A percentile compares a stretch with the other conserved stretches of the same genome.
These are phyloP conservation scores for Plebejus argus DNA, from an alignment of 2,888 invertebrate species.

Conservation along the genomic window DNA sequence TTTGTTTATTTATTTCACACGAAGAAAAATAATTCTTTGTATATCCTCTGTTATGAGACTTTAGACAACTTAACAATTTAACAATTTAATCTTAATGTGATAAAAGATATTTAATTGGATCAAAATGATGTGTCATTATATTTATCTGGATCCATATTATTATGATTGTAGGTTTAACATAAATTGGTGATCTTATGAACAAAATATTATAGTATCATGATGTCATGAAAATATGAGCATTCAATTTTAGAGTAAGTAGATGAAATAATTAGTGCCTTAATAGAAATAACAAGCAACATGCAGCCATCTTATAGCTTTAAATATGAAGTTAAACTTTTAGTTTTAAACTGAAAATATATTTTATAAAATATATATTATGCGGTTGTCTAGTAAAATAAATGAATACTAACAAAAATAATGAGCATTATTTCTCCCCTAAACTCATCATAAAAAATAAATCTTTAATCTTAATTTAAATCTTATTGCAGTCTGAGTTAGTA, in stretches of 20 bases:
- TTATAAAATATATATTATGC: constrained; percentile 4
- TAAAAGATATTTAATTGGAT: too few relatives aligned
- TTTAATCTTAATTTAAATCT: too few relatives aligned
- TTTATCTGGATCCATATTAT: too few relatives aligned
- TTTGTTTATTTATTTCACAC: neutral
- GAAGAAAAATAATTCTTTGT: neutral
- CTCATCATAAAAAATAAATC: neutral
- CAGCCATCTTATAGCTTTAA: constrained; percentile 8
- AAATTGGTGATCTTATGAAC: neutral
- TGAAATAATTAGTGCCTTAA: neutral
- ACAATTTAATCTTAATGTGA: too few relatives aligned
- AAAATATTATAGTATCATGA: neutral
- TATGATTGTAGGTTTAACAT: too few relatives aligned
- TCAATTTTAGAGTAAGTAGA: constrained; percentile 1
- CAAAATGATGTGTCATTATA: too few relatives aligned
- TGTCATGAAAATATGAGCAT: constrained; percentile 2
- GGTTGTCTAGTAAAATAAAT: neutral
- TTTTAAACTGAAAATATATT: constrained; percentile 17
- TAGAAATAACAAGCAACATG: neutral
- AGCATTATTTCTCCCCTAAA: neutral
- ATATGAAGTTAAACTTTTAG: constrained; percentile 5
- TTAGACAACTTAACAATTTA: too few relatives aligned
- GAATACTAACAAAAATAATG: neutral
- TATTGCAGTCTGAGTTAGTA: too few relatives aligned
- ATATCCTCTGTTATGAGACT: neutral